phyloP scores from a whole-genome alignment of 2,888 invertebrate species.

The Campaea margaritaria region DNA sequence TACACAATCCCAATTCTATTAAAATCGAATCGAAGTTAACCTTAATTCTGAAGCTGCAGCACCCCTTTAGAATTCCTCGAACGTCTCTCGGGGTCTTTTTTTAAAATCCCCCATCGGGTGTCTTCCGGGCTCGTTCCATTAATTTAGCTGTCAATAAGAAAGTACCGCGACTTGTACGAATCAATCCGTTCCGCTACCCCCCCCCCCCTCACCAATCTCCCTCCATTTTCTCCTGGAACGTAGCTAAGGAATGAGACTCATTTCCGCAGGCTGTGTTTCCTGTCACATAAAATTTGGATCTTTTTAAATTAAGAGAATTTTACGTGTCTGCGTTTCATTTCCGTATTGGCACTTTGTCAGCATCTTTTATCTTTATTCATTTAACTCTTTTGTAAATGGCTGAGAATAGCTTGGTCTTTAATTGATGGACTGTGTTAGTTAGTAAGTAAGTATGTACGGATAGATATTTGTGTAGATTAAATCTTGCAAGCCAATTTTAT shows the following conservation, averaged over 20 bases:
- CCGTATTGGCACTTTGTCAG: not conserved
- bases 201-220: too few relatives aligned
- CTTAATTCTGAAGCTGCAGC: constrained; percentile 3
- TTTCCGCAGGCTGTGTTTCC: constrained; percentile 28
- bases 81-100: constrained; percentile 2
- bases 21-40: constrained; percentile 1
- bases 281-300: constrained; percentile 25
- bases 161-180: constrained; percentile 7
- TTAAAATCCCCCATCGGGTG: constrained; percentile 10
- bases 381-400: too few relatives aligned
- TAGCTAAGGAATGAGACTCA: constrained; percentile 22
- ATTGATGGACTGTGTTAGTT: not conserved
- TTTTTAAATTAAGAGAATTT: constrained; percentile 10
- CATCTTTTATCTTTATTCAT: too few relatives aligned
- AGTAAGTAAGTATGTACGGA: too few relatives aligned
- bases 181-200: constrained; percentile 3
- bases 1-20: too few relatives aligned
- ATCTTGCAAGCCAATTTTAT: too few relatives aligned
- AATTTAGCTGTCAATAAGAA: constrained; percentile 24
- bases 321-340: not conserved
- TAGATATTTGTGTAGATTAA: too few relatives aligned
- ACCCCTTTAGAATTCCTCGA: not conserved
- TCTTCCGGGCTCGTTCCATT: constrained; percentile 15
- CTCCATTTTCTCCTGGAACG: not conserved
- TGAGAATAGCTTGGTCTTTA: not conserved